Percentiles rank a stretch among this genome's conserved stretches.
Conservation (phyloP, 1,140 invertebrate species). For the Drosophila simulans region DNA sequence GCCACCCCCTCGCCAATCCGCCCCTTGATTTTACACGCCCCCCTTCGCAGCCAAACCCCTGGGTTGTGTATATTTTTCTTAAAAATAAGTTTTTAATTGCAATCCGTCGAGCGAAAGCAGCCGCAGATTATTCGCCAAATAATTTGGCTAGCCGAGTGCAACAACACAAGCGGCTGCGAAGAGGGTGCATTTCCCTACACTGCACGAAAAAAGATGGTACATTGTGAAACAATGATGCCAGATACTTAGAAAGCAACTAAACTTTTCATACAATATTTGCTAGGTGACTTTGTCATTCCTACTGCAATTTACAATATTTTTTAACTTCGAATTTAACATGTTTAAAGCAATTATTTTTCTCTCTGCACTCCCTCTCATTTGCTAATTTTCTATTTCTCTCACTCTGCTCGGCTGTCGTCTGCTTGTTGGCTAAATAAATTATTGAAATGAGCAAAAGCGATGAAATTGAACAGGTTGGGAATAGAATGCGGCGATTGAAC, state of each 20-base stretch:
- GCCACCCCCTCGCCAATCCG: conserved; percentile 7
- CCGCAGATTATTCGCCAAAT: conserved; percentile 83
- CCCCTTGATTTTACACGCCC: conserved; percentile 13
- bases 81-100: conserved; percentile 83
- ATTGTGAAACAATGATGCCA: too few relatives aligned
- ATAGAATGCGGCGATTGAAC: conserved; percentile 54
- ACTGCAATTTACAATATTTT: too few relatives aligned
- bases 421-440: conserved; percentile 77
- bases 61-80: conserved; percentile 59
- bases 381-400: conserved; percentile 15
- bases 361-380: conserved; percentile 3
- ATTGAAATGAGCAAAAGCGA: conserved; percentile 72
- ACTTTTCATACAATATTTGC: too few relatives aligned
- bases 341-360: neutral
- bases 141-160: conserved; percentile 68
- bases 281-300: too few relatives aligned
- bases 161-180: conserved; percentile 9
- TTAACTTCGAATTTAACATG: too few relatives aligned
- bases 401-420: conserved; percentile 12
- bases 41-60: neutral
- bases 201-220: neutral
- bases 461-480: conserved; percentile 80
- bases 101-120: conserved; percentile 63
- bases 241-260: too few relatives aligned
- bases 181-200: conserved; percentile 22